A percentile compares a stretch with the other conserved stretches of the same genome.
Evolutionary conservation across 2,888 invertebrate genomes (phyloP).

Genomic region (Ceramica pisi): DNA sequence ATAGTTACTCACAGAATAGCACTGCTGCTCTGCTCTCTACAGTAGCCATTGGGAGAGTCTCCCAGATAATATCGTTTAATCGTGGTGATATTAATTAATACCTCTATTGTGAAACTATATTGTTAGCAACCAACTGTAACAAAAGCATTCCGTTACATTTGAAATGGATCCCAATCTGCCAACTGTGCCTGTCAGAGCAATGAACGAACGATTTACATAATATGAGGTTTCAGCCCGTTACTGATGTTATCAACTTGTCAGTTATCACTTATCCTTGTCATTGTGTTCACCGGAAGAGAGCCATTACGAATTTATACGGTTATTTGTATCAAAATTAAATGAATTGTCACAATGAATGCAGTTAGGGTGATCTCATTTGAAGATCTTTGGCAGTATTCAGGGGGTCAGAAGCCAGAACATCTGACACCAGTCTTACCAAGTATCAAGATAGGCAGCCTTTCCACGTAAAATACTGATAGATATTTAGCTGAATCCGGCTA

Average conservation of each 20-base stretch:
- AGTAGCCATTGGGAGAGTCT: neutral
- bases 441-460: too few relatives aligned
- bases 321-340: constrained; percentile 35
- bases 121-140: neutral
- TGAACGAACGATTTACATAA: constrained; percentile 22
- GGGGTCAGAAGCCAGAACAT: too few relatives aligned
- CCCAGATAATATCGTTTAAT: too few relatives aligned
- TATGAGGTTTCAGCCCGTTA: neutral
- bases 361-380: too few relatives aligned
- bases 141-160: neutral
- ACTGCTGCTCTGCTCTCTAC: neutral
- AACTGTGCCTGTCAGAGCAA: neutral
- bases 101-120: too few relatives aligned
- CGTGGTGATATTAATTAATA: neutral
- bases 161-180: neutral
- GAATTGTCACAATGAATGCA: constrained; percentile 16
- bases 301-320: constrained; percentile 27
- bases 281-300: constrained; percentile 34
- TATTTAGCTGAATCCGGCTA: too few relatives aligned
- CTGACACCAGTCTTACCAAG: too few relatives aligned
- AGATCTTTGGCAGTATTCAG: too few relatives aligned
- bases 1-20: too few relatives aligned
- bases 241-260: constrained; percentile 43
- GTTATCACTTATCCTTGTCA: constrained; percentile 29
- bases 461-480: too few relatives aligned